phyloP scores from a whole-genome alignment of 2,888 invertebrate genomes.

The Cantharis flavilabris region DNA sequence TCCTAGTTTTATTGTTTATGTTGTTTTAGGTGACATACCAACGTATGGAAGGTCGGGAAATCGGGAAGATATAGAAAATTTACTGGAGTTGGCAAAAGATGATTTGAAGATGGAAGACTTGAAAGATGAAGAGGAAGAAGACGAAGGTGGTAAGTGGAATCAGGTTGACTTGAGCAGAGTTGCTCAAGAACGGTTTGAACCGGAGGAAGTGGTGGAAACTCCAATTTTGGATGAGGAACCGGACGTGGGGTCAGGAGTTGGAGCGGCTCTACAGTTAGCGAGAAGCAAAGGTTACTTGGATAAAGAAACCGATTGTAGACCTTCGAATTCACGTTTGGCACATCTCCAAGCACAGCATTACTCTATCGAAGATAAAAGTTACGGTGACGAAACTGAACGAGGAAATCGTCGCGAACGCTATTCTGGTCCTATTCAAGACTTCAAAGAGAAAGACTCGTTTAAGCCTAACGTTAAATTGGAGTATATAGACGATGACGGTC shows the following conservation, averaged over 20 bases:
- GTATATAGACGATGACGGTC: constrained; percentile 96
- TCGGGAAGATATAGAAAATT: constrained; percentile 76
- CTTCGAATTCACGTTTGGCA: constrained; percentile 72
- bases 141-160: constrained; percentile 59
- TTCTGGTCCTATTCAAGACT: constrained; percentile 85
- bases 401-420: constrained; percentile 69
- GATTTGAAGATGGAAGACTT: constrained; percentile 37
- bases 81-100: constrained; percentile 54
- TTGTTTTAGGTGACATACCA: constrained; percentile 76
- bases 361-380: constrained; percentile 77
- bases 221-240: constrained; percentile 91
- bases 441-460: constrained; percentile 88
- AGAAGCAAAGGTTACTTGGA: constrained; percentile 93
- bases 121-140: constrained; percentile 44
- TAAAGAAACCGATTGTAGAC: constrained; percentile 75
- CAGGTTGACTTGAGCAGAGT: constrained; percentile 55
- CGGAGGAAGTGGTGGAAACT: constrained; percentile 57
- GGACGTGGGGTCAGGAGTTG: constrained; percentile 87
- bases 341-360: constrained; percentile 81
- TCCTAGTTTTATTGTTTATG: background rate
- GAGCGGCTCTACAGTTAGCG: constrained; percentile 87
- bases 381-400: constrained; percentile 71
- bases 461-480: constrained; percentile 94
- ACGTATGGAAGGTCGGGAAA: constrained; percentile 92
- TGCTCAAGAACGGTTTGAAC: constrained; percentile 24